Percentiles rank a stretch among this genome's conserved stretches.
Conservation (phyloP, 2,797 vertebrate species). For the Eutrigla gurnardus region DNA sequence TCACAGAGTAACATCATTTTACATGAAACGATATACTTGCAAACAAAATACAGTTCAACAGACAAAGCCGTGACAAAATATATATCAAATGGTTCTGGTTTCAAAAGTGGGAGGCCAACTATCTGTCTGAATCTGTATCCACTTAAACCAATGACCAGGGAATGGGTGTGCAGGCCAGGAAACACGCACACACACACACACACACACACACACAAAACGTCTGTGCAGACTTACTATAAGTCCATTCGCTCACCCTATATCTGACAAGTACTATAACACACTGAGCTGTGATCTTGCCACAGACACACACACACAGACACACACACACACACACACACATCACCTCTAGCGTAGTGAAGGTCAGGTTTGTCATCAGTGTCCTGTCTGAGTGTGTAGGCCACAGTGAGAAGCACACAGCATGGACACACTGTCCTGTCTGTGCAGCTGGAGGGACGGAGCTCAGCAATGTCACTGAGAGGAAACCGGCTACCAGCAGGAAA, state of each 20-base stretch:
- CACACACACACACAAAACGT: constrained; percentile 15
- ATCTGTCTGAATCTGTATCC: neutral
- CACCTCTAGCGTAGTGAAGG: constrained; percentile 51
- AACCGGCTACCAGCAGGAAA: constrained; percentile 34
- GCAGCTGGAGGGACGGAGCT: constrained; percentile 37
- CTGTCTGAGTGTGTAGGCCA: constrained; percentile 53
- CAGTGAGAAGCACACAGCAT: constrained; percentile 43
- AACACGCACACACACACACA: constrained; percentile 6
- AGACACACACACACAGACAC: constrained; percentile 11
- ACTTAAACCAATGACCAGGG: constrained; percentile 12
- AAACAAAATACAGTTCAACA: neutral
- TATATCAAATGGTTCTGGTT: neutral
- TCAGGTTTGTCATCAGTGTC: constrained; percentile 62
- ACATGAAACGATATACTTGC: neutral
- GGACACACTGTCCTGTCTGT: constrained; percentile 44
- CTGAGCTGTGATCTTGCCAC: constrained; percentile 34
- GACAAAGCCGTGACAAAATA: neutral
- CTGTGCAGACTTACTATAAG: constrained; percentile 40
- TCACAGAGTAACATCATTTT: constrained; percentile 17
- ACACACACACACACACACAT: constrained; percentile 23
- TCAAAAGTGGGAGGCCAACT: neutral
- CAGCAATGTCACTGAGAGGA: constrained; percentile 45
- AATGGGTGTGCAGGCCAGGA: constrained; percentile 1
- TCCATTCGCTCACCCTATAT: constrained; percentile 47
- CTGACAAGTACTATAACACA: constrained; percentile 47